Evolutionary conservation across 2,888 invertebrate genomes (phyloP).

Genomic region (Hipparchia sbordonii): DNA sequence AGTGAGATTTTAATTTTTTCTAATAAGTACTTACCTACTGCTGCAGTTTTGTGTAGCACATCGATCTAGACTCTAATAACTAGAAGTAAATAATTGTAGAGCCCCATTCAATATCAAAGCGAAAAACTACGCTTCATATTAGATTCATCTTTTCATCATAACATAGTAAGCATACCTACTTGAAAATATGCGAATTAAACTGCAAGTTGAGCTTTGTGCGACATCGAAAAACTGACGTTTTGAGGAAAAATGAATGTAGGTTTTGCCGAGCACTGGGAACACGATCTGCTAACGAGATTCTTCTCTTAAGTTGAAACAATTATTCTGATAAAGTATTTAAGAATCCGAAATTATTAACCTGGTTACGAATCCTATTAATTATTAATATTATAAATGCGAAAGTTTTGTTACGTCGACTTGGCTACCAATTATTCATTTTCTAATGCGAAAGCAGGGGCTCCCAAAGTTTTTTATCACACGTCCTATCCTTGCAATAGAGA

Average conservation of each 20-base stretch:
- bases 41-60: background rate
- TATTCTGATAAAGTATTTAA: too few relatives aligned
- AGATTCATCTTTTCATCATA: background rate
- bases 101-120: background rate
- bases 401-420: too few relatives aligned
- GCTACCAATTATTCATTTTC: too few relatives aligned
- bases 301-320: background rate
- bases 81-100: background rate
- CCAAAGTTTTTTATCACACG: too few relatives aligned
- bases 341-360: too few relatives aligned
- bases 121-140: background rate
- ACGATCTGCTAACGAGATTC: background rate
- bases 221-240: background rate
- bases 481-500: too few relatives aligned
- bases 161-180: background rate
- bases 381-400: too few relatives aligned
- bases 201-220: background rate
- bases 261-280: background rate
- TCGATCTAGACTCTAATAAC: background rate
- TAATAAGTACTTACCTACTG: too few relatives aligned
- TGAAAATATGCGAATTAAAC: background rate
- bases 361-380: too few relatives aligned
- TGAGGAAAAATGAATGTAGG: conserved; percentile 1
- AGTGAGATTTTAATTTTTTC: too few relatives aligned
- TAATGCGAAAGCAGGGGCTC: too few relatives aligned